Conservation (phyloP, 2,113 vertebrate genomes). For the Ursus arctos region DNA sequence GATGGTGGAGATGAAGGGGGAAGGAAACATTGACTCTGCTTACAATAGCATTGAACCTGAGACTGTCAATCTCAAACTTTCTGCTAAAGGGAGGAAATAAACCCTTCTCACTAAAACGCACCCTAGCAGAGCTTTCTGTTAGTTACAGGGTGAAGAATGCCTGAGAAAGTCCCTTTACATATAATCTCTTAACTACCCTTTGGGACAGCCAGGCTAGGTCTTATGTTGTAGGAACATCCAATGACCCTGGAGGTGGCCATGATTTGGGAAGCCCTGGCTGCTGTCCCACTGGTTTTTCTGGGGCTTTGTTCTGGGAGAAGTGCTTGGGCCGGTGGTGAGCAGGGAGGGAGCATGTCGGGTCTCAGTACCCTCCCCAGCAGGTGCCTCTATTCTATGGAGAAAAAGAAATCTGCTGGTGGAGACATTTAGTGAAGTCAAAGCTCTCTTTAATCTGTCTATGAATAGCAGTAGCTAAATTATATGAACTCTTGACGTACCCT, state of each 20-base stretch:
- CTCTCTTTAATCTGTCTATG: not conserved
- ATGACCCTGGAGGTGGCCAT: not conserved
- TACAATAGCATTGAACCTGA: not conserved
- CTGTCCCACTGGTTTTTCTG: not conserved
- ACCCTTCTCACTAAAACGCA: not conserved
- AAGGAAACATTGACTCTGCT: not conserved
- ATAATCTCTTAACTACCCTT: not conserved
- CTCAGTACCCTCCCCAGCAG: not conserved
- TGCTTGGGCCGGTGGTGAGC: not conserved
- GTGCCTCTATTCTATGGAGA: not conserved
- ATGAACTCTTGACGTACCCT: not conserved
- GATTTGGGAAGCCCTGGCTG: not conserved
- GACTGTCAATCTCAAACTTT: not conserved
- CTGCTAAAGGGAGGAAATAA: slow-evolving; percentile 10
- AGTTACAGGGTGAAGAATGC: not conserved
- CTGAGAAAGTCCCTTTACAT: not conserved
- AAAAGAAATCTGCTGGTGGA: not conserved
- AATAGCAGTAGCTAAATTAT: not conserved
- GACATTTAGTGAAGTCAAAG: not conserved
- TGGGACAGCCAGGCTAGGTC: not conserved
- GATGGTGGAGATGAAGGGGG: not conserved
- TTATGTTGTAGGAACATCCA: not conserved
- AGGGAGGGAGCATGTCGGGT: not conserved
- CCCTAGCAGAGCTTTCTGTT: not conserved
- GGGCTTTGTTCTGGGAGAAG: not conserved